A percentile compares a stretch with the other conserved stretches of the same genome.
Conservation (phyloP, 1,140 invertebrate species). For the Drosophila ambigua region DNA sequence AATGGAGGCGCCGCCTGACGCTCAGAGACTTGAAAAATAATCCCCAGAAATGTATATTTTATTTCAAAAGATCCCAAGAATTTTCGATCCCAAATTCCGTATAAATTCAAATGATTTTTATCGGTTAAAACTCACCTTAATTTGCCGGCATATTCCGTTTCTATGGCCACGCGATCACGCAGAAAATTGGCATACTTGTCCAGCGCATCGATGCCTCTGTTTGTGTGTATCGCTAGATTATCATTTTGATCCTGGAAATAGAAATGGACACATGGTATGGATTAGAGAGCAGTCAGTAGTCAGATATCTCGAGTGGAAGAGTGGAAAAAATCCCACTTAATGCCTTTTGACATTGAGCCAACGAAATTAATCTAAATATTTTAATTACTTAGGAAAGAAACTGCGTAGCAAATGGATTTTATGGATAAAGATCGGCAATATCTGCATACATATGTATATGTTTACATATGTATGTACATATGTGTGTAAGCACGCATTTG, state of each 20-base stretch:
- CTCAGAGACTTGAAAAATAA: constrained; percentile 8
- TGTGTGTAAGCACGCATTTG: constrained; percentile 7
- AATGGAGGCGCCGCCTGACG: constrained; percentile 54
- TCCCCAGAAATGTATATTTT: background rate
- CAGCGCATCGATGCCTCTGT: constrained; percentile 98
- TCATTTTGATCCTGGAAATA: constrained; percentile 98
- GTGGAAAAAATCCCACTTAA: background rate
- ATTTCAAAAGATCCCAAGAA: no score
- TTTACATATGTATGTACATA: background rate
- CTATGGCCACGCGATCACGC: constrained; percentile 96
- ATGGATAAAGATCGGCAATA: constrained; percentile 23
- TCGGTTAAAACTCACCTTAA: constrained; percentile 89
- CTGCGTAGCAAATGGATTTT: constrained; percentile 48
- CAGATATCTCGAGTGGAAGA: constrained; percentile 5
- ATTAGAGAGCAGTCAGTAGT: constrained; percentile 30
- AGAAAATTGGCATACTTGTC: constrained; percentile 97
- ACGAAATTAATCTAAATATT: constrained; percentile 53
- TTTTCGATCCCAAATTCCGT: background rate
- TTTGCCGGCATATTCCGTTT: constrained; percentile 97
- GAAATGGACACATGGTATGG: constrained; percentile 51
- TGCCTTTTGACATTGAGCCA: constrained; percentile 17
- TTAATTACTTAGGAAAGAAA: constrained; percentile 42
- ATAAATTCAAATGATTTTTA: background rate
- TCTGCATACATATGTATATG: background rate
- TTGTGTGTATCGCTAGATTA: constrained; percentile 96